Evolutionary conservation across 2,113 vertebrate genomes (phyloP).

Genomic region (Ellobius talpinus): DNA sequence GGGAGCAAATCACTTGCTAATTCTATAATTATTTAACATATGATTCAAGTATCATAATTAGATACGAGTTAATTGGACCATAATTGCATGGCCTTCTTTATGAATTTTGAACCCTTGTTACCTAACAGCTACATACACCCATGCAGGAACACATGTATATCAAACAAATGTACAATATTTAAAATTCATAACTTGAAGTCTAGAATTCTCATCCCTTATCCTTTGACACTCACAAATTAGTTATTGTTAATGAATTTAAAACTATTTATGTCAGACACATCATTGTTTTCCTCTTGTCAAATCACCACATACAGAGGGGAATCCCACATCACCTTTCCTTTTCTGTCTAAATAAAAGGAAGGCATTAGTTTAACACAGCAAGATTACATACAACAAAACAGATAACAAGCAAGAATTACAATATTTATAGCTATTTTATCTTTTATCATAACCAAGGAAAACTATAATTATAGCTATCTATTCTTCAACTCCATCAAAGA

Average conservation of each 20-base stretch:
- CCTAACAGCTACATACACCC: not conserved
- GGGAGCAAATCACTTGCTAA: not conserved
- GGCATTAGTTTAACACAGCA: too few relatives aligned
- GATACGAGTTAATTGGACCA: not conserved
- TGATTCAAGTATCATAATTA: not conserved
- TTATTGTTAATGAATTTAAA: slow-evolving; percentile 24
- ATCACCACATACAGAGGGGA: too few relatives aligned
- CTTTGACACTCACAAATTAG: not conserved
- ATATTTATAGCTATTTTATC: too few relatives aligned
- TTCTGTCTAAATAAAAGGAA: too few relatives aligned
- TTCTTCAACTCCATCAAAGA: too few relatives aligned
- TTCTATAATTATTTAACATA: slow-evolving; percentile 31
- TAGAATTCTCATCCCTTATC: slow-evolving; percentile 13
- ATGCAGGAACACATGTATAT: not conserved
- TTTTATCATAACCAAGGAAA: too few relatives aligned
- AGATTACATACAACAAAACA: too few relatives aligned
- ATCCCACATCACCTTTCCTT: too few relatives aligned
- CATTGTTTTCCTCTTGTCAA: not conserved
- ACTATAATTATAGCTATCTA: too few relatives aligned
- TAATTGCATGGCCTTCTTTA: not conserved
- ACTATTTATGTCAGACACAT: not conserved
- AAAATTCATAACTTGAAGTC: slow-evolving; percentile 1
- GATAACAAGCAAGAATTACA: too few relatives aligned
- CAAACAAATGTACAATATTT: not conserved
- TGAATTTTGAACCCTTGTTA: slow-evolving; percentile 9